Percentiles rank a stretch among this genome's conserved stretches.
Conservation (phyloP, 2,888 invertebrate species). For the Sminthurinus aureus region DNA sequence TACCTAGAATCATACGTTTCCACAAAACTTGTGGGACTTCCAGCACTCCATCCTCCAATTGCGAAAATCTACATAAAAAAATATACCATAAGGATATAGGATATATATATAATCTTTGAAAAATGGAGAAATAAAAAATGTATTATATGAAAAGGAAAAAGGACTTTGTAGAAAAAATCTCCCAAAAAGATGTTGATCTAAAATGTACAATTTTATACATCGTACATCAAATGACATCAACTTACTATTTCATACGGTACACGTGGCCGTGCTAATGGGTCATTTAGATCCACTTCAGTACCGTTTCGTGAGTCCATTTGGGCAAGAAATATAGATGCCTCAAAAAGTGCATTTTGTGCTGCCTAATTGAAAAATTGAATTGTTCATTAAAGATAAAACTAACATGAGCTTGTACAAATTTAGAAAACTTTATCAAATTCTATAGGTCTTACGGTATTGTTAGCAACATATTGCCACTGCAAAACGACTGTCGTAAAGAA, state of each 20-base stretch:
- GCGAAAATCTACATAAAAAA: too few relatives aligned
- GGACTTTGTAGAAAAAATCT: too few relatives aligned
- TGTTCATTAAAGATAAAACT: too few relatives aligned
- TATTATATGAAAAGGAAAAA: too few relatives aligned
- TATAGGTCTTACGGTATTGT: slow-evolving; percentile 54
- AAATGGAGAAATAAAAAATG: too few relatives aligned
- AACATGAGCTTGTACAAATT: too few relatives aligned
- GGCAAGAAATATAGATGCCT: slow-evolving; percentile 68
- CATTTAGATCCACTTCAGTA: slow-evolving; percentile 62
- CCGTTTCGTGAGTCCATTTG: slow-evolving; percentile 65
- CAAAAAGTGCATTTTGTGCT: slow-evolving; percentile 68
- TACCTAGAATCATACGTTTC: slow-evolving; percentile 65
- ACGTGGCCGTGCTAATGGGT: slow-evolving; percentile 74
- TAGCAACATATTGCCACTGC: slow-evolving; percentile 49
- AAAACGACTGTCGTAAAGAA: slow-evolving; percentile 66
- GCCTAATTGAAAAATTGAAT: slow-evolving; percentile 63
- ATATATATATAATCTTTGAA: too few relatives aligned
- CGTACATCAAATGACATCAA: too few relatives aligned
- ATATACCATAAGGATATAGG: too few relatives aligned
- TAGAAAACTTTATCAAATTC: too few relatives aligned
- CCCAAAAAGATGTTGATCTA: too few relatives aligned
- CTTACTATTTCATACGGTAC: slow-evolving; percentile 68
- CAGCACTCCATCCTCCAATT: slow-evolving; percentile 71
- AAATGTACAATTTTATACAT: too few relatives aligned
- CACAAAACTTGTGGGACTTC: slow-evolving; percentile 75